A percentile compares a stretch with the other conserved stretches of the same genome.
Conservation (phyloP, 2,113 vertebrate genomes). For the Oncorhynchus tshawytscha region DNA sequence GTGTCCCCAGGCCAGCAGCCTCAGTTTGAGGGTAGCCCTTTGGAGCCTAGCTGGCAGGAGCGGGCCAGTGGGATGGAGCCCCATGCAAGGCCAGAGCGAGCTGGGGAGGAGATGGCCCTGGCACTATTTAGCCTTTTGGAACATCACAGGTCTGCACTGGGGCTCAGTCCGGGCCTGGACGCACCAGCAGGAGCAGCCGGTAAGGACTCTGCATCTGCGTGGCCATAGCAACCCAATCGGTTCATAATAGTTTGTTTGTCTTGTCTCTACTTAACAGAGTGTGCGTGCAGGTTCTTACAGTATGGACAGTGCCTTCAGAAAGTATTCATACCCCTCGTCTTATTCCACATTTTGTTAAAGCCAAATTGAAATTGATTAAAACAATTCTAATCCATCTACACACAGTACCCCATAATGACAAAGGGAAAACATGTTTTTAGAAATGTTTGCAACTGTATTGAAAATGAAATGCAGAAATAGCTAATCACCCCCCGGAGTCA, state of each 20-base stretch:
- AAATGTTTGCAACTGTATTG: too few relatives aligned
- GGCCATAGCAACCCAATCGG: background rate
- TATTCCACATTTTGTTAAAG: too few relatives aligned
- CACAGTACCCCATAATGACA: too few relatives aligned
- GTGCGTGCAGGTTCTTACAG: background rate
- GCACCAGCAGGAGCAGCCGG: constrained; percentile 56
- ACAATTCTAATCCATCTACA: too few relatives aligned
- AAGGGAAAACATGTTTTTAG: too few relatives aligned
- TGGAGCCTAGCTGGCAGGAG: constrained; percentile 60
- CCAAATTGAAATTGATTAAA: too few relatives aligned
- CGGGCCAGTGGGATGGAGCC: constrained; percentile 53
- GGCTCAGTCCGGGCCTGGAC: constrained; percentile 49
- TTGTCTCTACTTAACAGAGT: background rate
- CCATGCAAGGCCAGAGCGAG: constrained; percentile 39
- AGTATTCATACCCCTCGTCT: too few relatives aligned
- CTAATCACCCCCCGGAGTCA: too few relatives aligned
- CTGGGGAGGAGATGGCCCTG: constrained; percentile 55
- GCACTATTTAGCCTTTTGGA: constrained; percentile 64
- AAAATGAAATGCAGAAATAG: too few relatives aligned
- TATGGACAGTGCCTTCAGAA: too few relatives aligned
- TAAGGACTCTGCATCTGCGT: constrained; percentile 32
- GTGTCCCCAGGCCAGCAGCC: constrained; percentile 4
- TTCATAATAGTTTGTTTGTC: background rate
- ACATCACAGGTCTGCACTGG: constrained; percentile 55
- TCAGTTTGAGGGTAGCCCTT: constrained; percentile 30